phyloP scores from a whole-genome alignment of 2,888 invertebrate species.

The Drosophila histrio region DNA sequence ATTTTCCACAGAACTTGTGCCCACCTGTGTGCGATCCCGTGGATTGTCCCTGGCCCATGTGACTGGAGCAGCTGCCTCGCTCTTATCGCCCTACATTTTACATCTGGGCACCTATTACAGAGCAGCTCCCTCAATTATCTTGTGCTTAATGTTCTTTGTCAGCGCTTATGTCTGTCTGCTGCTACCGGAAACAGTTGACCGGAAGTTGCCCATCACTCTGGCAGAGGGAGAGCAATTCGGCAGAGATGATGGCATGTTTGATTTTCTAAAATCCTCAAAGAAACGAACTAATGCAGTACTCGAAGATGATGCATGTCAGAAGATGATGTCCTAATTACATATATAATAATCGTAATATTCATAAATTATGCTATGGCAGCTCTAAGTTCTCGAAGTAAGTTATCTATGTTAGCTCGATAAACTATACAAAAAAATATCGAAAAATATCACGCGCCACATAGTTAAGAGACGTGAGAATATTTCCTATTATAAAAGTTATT shows the following conservation, averaged over 20 bases:
- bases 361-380: conserved; percentile 16
- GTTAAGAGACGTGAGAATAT: conserved; percentile 14
- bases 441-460: conserved; percentile 1
- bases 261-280: conserved; percentile 33
- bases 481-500: not conserved
- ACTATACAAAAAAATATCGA: not conserved
- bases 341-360: conserved; percentile 10
- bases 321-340: conserved; percentile 39
- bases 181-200: conserved; percentile 86
- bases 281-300: not conserved
- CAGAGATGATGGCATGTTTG: conserved; percentile 55
- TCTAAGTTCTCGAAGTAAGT: not conserved
- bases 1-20: conserved; percentile 87
- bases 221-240: conserved; percentile 62
- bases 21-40: conserved; percentile 87
- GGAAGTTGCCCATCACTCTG: conserved; percentile 57
- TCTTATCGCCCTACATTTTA: conserved; percentile 86
- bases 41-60: conserved; percentile 87
- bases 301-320: conserved; percentile 32
- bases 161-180: conserved; percentile 85
- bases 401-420: not conserved
- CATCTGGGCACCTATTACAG: conserved; percentile 82
- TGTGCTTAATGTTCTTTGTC: conserved; percentile 84
- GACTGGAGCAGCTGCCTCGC: conserved; percentile 86
- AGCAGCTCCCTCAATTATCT: conserved; percentile 85